Evolutionary conservation across 2,113 vertebrate genomes (phyloP).

Genomic region (Mastomys natalensis): DNA sequence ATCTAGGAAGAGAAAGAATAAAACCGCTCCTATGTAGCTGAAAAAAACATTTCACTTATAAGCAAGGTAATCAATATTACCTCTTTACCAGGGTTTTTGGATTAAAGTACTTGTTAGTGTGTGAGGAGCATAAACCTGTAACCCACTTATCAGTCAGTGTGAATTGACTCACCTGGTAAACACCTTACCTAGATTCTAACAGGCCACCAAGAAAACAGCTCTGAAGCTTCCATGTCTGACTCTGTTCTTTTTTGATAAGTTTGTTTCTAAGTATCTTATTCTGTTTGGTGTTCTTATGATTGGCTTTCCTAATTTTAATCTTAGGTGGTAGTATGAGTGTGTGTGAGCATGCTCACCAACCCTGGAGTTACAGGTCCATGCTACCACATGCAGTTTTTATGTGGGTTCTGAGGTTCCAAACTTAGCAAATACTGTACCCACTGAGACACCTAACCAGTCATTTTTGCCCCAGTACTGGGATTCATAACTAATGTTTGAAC

Average conservation of each 20-base stretch:
- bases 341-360: not conserved
- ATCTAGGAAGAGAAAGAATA: not conserved
- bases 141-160: not conserved
- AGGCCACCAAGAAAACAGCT: not conserved
- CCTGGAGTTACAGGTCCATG: not conserved
- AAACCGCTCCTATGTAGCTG: not conserved
- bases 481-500: not conserved
- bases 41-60: not conserved
- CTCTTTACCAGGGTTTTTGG: not conserved
- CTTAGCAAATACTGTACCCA: not conserved
- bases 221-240: not conserved
- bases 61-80: not conserved
- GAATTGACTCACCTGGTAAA: conserved; percentile 24
- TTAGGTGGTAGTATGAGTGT: not conserved
- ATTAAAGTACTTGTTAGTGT: not conserved
- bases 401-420: not conserved
- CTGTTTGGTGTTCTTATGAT: conserved; percentile 28
- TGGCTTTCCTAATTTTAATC: conserved; percentile 8
- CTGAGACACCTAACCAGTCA: not conserved
- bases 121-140: not conserved
- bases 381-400: not conserved
- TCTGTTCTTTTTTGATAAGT: conserved; percentile 11
- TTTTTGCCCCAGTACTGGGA: not conserved
- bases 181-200: not conserved
- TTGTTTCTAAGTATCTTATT: conserved; percentile 17